A percentile compares a stretch with the other conserved stretches of the same genome.
Conservation (phyloP, 2,797 vertebrate genomes). For the Gymnodraco acuticeps region DNA sequence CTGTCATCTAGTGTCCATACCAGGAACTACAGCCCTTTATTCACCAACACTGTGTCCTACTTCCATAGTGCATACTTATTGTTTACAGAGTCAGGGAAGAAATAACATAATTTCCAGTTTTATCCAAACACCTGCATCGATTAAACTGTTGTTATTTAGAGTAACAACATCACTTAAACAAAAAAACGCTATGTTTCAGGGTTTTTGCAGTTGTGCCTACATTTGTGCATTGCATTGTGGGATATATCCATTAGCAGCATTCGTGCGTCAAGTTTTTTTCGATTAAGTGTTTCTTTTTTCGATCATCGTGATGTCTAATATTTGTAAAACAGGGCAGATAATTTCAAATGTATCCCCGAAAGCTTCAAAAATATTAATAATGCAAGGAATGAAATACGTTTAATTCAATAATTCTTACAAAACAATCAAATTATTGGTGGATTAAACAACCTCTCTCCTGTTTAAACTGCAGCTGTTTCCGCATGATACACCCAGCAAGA, state of each 20-base stretch:
- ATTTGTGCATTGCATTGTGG: not conserved
- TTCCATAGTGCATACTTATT: too few relatives aligned
- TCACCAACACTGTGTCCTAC: not conserved
- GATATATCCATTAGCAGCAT: not conserved
- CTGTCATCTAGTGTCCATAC: constrained; percentile 68
- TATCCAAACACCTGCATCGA: not conserved
- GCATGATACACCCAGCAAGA: not conserved
- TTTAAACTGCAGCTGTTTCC: too few relatives aligned
- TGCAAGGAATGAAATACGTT: not conserved
- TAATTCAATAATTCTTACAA: too few relatives aligned
- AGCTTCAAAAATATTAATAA: too few relatives aligned
- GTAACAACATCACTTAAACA: too few relatives aligned
- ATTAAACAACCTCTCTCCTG: too few relatives aligned
- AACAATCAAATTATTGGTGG: too few relatives aligned
- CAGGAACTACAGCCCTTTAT: constrained; percentile 12
- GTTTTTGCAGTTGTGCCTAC: not conserved
- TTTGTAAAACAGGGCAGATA: not conserved
- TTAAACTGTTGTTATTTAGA: not conserved
- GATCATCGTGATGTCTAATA: not conserved
- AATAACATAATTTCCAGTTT: too few relatives aligned
- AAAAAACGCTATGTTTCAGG: not conserved
- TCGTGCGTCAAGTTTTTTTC: not conserved
- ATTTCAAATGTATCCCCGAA: too few relatives aligned
- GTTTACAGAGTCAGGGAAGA: not conserved
- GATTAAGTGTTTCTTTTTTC: not conserved